Conservation (phyloP, 2,888 invertebrate species). For the Ophioninae sp. region DNA sequence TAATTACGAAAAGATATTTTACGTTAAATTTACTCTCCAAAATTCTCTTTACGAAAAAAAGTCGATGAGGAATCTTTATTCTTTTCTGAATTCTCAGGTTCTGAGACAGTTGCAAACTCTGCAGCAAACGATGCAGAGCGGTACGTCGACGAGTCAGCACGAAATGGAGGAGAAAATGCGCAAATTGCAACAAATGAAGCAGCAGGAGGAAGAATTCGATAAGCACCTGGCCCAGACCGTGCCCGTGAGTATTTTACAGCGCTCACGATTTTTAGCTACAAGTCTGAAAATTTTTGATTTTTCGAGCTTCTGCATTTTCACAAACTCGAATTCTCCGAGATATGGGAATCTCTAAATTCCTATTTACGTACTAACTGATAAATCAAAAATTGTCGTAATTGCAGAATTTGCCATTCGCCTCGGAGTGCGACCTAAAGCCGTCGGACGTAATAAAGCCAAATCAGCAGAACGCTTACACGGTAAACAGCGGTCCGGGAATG, state of each 20-base stretch:
- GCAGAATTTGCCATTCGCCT: conserved; percentile 85
- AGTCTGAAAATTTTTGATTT: neutral
- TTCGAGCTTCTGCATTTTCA: neutral
- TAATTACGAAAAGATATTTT: too few species aligned
- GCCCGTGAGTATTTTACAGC: conserved; percentile 82
- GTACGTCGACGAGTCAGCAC: conserved; percentile 81
- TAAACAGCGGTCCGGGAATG: conserved; percentile 64
- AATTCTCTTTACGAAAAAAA: conserved; percentile 34
- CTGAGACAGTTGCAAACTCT: conserved; percentile 93
- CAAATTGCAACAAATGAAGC: conserved; percentile 87
- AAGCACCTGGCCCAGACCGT: conserved; percentile 89
- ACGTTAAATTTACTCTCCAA: too few species aligned
- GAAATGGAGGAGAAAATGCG: conserved; percentile 88
- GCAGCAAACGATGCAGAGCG: conserved; percentile 82
- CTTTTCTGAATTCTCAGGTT: conserved; percentile 82
- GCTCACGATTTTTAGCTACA: neutral
- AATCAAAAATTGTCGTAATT: conserved; percentile 60
- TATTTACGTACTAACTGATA: too few species aligned
- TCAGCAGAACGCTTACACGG: conserved; percentile 69
- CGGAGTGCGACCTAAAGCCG: conserved; percentile 85
- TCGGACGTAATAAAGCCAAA: conserved; percentile 77
- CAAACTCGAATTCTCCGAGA: too few species aligned
- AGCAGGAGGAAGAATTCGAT: conserved; percentile 89
- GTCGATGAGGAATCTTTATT: conserved; percentile 78
- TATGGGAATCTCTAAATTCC: too few species aligned